Conservation (phyloP, 2,797 vertebrate species). For the Hybognathus amarus region DNA sequence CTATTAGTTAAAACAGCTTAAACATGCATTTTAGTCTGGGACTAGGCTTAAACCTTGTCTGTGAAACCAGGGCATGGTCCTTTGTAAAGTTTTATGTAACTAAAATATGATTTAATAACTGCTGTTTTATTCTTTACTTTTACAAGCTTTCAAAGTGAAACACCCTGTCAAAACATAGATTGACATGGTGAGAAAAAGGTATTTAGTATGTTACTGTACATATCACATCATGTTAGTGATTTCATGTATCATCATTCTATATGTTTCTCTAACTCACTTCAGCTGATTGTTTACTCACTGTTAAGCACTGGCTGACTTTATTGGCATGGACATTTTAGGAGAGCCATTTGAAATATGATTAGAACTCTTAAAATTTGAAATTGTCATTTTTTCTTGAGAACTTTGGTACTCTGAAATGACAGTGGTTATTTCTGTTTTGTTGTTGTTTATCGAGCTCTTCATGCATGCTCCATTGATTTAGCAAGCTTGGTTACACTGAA, state of each 20-base stretch:
- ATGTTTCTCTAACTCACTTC: not conserved
- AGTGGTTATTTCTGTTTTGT: conserved; percentile 80
- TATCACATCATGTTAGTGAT: not conserved
- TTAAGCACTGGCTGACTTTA: not conserved
- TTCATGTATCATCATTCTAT: not conserved
- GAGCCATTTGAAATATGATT: not conserved
- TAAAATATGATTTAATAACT: not conserved
- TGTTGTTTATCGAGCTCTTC: conserved; percentile 51
- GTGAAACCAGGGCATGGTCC: no score
- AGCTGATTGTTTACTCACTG: not conserved
- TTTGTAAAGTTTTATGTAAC: not conserved
- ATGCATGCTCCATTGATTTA: conserved; percentile 36
- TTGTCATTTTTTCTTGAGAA: conserved; percentile 71
- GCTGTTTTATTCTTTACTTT: conserved; percentile 27
- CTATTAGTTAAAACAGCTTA: no score
- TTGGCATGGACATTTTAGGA: not conserved
- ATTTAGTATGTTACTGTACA: not conserved
- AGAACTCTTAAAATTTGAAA: not conserved
- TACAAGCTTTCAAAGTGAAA: conserved; percentile 87
- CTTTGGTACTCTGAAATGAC: conserved; percentile 85
- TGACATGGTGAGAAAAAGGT: conserved; percentile 68
- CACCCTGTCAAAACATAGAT: conserved; percentile 86
- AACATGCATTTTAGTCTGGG: no score
- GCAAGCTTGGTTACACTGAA: conserved; percentile 31
- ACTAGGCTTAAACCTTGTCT: no score